Evolutionary conservation across 2,113 vertebrate genomes (phyloP).

Genomic region (Passer domesticus): DNA sequence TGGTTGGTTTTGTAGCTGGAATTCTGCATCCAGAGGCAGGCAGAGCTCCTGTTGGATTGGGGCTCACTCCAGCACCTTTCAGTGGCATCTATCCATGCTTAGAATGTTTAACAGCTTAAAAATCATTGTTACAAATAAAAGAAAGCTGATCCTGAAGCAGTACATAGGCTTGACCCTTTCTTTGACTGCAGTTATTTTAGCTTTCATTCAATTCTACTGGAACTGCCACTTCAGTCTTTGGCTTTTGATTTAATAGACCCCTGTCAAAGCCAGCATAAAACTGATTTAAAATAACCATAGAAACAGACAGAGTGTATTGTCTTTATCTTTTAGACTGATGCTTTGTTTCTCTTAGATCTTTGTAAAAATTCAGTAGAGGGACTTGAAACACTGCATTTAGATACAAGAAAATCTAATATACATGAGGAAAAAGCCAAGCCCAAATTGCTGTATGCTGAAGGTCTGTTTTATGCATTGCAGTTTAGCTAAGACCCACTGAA

Average conservation of each 20-base stretch:
- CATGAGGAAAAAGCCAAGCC: background rate
- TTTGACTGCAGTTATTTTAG: background rate
- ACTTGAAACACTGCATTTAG: background rate
- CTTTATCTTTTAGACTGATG: conserved; percentile 6
- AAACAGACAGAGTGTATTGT: conserved; percentile 15
- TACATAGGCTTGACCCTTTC: background rate
- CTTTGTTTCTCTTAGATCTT: background rate
- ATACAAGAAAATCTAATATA: background rate
- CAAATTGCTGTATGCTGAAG: background rate
- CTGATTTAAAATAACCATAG: conserved; percentile 35
- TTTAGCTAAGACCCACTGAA: background rate
- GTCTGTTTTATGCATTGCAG: background rate
- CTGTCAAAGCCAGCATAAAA: conserved; percentile 1
- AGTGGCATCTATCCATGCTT: background rate
- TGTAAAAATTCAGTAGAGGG: background rate
- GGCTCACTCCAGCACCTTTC: background rate
- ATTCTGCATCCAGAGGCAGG: too few species aligned
- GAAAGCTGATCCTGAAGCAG: background rate
- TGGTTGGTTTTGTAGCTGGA: background rate
- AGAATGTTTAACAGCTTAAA: background rate
- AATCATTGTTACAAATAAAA: background rate
- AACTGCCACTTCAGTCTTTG: conserved; percentile 20
- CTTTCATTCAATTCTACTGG: background rate
- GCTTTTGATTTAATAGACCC: conserved; percentile 23
- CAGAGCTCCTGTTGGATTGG: background rate